Evolutionary conservation across 2,113 vertebrate species (phyloP), one percentile per base, ranked within the genome.

Genomic region (Poeciliopsis prolifica): DNA sequence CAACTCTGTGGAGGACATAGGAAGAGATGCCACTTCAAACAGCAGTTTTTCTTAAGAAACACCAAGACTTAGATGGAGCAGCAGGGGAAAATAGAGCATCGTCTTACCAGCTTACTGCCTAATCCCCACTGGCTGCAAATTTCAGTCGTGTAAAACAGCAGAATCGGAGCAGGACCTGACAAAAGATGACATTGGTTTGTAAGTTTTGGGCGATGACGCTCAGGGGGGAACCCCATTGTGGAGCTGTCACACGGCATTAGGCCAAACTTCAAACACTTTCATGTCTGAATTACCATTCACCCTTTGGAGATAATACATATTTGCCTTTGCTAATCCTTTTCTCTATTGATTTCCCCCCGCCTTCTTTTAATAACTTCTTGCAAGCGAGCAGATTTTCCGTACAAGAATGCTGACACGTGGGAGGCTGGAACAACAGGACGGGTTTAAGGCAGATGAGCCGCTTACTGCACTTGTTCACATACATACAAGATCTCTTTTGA

Each of bases 241-340:
- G 61, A 74, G 83, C 94, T 95, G 94, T 96, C 95, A 94, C 86
- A 95, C 87, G 87, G 87, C 86, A 91, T 95, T 96, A 97, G 91
- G 88, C 89, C 80, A 93, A 90, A 89, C 92, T 93, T 94, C 93
- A 92, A 91, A 92, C 91, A 94, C 93, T 96, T 95, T 94, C 93
- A 94, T 93, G 87, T 94, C 91, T 79, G 93, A 95, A 96, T 97
- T 96, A 97, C 94, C 93, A 91, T 93, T 94, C 91, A 86, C 82
- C 94, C 92, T 77, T 81, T 54, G 78, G 70, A 93, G 92, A 97
- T 93, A 95, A 96, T 93, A 95, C 93, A 93, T 87, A 87, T 80
- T 92, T 94, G 92, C 85, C 89, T 88, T 86, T 75, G 87, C 92
- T 95, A 95, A 95, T 94, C 92, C 94, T 80, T 89, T 91, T 85